phyloP scores from a whole-genome alignment of 2,797 vertebrate genomes.

The Falco berigora region DNA sequence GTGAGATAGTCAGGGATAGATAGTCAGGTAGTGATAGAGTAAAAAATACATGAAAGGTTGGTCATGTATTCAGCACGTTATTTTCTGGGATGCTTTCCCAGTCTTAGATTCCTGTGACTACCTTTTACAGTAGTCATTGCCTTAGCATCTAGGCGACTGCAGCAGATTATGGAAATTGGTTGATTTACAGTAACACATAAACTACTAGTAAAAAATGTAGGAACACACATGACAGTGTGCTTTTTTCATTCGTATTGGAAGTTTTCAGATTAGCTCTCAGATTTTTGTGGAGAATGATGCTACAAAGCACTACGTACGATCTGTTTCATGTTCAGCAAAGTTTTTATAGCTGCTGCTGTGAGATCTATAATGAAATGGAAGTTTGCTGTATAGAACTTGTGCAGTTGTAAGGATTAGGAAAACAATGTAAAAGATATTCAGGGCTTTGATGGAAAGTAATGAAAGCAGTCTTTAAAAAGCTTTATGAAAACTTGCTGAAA shows the following conservation, averaged over 20 bases:
- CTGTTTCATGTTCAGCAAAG: not conserved
- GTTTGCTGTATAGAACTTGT: not conserved
- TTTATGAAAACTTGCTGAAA: not conserved
- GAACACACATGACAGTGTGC: not conserved
- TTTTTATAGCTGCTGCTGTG: not conserved
- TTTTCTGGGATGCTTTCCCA: not conserved
- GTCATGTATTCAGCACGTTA: not conserved
- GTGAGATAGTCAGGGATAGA: fast-evolving
- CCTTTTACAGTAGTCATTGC: not conserved
- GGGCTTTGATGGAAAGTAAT: not conserved
- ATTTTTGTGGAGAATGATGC: not conserved
- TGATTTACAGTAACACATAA: not conserved
- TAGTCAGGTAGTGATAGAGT: not conserved
- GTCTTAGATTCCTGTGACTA: not conserved
- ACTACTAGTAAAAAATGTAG: not conserved
- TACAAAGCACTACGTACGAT: not conserved
- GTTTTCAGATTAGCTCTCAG: not conserved
- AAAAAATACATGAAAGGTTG: not conserved
- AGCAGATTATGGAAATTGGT: not conserved
- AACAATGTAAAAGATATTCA: not conserved
- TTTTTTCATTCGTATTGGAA: not conserved
- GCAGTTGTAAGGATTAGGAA: not conserved
- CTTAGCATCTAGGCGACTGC: not conserved
- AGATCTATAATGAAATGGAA: not conserved
- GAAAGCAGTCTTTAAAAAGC: not conserved